Base-by-base conservation (phyloP, 2,113 vertebrate genomes). In the Pavo muticus region DNA sequence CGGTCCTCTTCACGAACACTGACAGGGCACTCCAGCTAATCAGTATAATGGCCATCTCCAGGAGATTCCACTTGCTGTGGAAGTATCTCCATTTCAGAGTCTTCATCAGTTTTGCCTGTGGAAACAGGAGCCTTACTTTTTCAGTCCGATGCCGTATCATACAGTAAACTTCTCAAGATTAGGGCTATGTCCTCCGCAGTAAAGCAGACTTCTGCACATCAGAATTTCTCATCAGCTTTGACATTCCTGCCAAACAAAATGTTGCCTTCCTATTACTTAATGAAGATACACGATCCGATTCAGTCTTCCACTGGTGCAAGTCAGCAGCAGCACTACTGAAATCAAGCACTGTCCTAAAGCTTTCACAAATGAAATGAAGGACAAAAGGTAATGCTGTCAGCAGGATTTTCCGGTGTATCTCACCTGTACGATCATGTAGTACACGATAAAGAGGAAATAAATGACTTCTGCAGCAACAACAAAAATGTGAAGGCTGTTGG, bases 381-480 rank as follows among this genome's bases (percentile, higher is more conserved):
- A 42, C 68, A 60, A 23, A 61, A 82, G 42, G n/a, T 10, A 19
- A 67, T 47, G 29, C 64, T 73, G 35, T 74, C 57, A 94, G 47
- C 23, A 3, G 8, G 47, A 20, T 24, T n/a, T 63, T 63, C 42
- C 73, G 1, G 10, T n/a, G 10, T 32, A 5, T 47, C 97, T 98
- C 88, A 99, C 99, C 98, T 99, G 99, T 37, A 98, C 88, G 86
- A 97, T 95, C 99, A 99, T 99, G 96, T 99, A 99, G 97, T 99
- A 98, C 70, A 99, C 63, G 81, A 99, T 97, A 52, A 99, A 99
- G 84, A 99, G 96, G 95, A 99, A 98, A 96, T 99, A 99, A 76
- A 98, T 92, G 2, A 97, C 95, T 97, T 99, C 99, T 59, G 98
- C 99, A 25, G 98, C 98, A 93, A 99, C 97, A 61, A 99, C 98